A percentile compares a stretch with the other conserved stretches of the same genome.
Evolutionary conservation across 64 coral and sea anemone genomes (phyloP).

Genomic region (Catalaphyllia jardinei): DNA sequence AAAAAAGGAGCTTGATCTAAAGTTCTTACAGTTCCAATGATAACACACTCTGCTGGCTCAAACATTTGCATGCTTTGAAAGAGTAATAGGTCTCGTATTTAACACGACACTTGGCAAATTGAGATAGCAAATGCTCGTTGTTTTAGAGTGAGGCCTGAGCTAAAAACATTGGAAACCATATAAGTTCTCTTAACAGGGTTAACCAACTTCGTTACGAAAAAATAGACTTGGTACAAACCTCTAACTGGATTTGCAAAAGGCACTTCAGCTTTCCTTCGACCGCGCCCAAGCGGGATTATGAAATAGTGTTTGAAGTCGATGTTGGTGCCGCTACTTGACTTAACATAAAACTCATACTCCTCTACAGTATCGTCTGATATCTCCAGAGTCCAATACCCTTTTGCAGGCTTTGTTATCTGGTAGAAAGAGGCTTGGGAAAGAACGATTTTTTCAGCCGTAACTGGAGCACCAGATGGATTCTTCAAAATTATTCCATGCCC

Average conservation of each 20-base stretch:
- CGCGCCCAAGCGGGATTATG: background rate
- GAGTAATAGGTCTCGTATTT: too few species aligned
- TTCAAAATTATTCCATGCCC: background rate
- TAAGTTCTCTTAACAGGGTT: too few species aligned
- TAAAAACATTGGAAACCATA: too few species aligned
- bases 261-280: background rate
- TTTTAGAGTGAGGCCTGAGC: too few species aligned
- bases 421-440: slow-evolving; percentile 1
- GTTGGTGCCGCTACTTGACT: slow-evolving; percentile 10
- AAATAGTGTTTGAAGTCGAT: slow-evolving; percentile 38
- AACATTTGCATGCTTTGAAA: too few species aligned
- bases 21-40: too few species aligned
- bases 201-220: too few species aligned
- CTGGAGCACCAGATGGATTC: background rate
- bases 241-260: slow-evolving; percentile 4
- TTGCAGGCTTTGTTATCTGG: background rate
- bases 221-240: background rate
- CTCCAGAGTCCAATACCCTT: slow-evolving; percentile 8
- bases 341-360: background rate
- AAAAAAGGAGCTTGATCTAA: too few species aligned
- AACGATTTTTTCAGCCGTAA: background rate
- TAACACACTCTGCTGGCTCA: too few species aligned
- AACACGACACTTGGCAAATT: too few species aligned
- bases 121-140: too few species aligned
- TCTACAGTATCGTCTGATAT: background rate